Conservation (phyloP, 2,797 vertebrate species). For the Megalops cyprinoides region DNA sequence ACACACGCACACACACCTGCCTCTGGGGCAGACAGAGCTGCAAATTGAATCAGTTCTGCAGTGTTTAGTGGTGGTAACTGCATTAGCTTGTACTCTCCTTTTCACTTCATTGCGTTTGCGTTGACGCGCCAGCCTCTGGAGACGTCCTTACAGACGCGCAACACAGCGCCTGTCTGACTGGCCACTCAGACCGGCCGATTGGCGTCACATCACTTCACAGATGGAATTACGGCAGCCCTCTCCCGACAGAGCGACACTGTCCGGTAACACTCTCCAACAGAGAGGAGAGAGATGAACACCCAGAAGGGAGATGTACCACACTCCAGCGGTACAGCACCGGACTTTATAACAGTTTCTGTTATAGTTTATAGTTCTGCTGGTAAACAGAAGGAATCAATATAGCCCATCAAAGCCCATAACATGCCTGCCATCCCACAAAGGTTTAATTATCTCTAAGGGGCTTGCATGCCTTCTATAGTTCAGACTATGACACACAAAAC, state of each 20-base stretch:
- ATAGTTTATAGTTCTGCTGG: too few relatives aligned
- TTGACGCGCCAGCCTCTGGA: neutral
- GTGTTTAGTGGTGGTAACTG: slow-evolving; percentile 4
- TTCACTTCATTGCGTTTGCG: neutral
- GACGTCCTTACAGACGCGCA: neutral
- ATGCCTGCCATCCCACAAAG: too few relatives aligned
- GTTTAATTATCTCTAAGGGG: neutral
- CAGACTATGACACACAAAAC: neutral
- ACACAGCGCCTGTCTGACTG: neutral
- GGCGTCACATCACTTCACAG: neutral
- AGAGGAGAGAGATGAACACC: too few relatives aligned
- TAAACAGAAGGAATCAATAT: too few relatives aligned
- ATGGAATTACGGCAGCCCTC: too few relatives aligned
- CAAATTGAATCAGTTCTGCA: slow-evolving; percentile 9
- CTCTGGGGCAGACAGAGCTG: neutral
- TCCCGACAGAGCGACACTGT: too few relatives aligned
- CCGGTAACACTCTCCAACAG: neutral
- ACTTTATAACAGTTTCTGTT: too few relatives aligned
- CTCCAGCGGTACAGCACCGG: too few relatives aligned
- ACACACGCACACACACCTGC: neutral
- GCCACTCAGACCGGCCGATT: neutral
- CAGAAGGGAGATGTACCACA: too few relatives aligned
- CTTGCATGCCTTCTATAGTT: neutral
- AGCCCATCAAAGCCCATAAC: too few relatives aligned
- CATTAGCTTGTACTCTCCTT: neutral